phyloP scores from a whole-genome alignment of 2,888 invertebrate species.

The Himalopsyche kuldschensis region DNA sequence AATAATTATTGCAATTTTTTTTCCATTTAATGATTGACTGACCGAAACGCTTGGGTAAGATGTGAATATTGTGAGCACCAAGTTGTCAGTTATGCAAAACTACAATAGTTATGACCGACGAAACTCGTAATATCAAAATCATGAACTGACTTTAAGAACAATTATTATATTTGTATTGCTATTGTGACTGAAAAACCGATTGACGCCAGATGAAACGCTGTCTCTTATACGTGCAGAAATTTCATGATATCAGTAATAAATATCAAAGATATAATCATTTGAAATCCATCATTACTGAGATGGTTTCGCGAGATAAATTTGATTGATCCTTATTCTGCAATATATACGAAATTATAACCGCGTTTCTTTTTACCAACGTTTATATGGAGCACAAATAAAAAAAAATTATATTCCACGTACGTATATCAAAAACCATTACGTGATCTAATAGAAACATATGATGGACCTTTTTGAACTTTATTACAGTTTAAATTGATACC shows the following conservation, averaged over 20 bases:
- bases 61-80: not conserved
- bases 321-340: not conserved
- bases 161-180: not conserved
- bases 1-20: no score
- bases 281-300: not conserved
- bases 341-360: not conserved
- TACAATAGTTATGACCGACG: not conserved
- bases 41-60: not conserved
- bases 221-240: not conserved
- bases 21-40: not conserved
- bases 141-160: not conserved
- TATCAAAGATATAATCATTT: not conserved
- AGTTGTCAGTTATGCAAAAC: not conserved
- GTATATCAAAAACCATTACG: no score
- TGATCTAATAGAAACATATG: no score
- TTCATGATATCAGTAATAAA: not conserved
- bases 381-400: no score
- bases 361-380: no score
- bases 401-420: no score
- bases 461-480: no score
- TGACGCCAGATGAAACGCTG: not conserved
- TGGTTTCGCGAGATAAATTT: not conserved
- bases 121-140: not conserved
- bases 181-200: not conserved
- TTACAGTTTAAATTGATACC: no score